Conservation (phyloP, 2,888 invertebrate genomes). For the Synergus itoensis region DNA sequence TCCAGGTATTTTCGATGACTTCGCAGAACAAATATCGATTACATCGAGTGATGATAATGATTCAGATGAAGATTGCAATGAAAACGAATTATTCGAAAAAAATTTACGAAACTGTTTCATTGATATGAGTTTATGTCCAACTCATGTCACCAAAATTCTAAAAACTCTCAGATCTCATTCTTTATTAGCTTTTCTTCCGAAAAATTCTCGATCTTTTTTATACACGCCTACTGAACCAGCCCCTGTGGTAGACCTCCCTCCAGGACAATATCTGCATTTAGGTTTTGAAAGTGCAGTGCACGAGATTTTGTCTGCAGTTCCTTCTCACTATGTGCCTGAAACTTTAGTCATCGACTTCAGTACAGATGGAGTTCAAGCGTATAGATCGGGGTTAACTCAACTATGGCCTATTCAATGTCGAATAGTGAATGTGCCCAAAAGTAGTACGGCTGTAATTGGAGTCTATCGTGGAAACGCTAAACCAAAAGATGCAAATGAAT, state of each 20-base stretch:
- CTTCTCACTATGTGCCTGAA: neutral
- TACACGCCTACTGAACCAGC: too few species aligned
- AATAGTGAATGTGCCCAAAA: slow-evolving; percentile 46
- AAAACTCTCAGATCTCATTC: too few species aligned
- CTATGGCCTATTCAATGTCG: slow-evolving; percentile 60
- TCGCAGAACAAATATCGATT: too few species aligned
- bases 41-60: too few species aligned
- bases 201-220: too few species aligned
- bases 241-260: neutral
- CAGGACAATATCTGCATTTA: slow-evolving; percentile 43
- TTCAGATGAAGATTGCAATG: too few species aligned
- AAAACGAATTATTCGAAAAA: too few species aligned
- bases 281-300: slow-evolving; percentile 30
- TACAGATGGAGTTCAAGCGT: slow-evolving; percentile 50
- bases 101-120: too few species aligned
- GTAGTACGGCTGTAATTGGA: slow-evolving; percentile 48
- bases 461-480: slow-evolving; percentile 44
- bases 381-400: slow-evolving; percentile 43
- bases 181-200: too few species aligned
- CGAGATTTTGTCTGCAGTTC: slow-evolving; percentile 23
- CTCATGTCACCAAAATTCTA: too few species aligned
- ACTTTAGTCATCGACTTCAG: slow-evolving; percentile 47
- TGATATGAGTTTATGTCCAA: too few species aligned
- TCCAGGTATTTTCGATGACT: too few species aligned
- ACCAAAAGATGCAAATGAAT: slow-evolving; percentile 27